These are phyloP conservation scores for Pachliopta kotzebuea DNA, from an alignment of 2,888 invertebrate genomes.

Conservation along the genomic window DNA sequence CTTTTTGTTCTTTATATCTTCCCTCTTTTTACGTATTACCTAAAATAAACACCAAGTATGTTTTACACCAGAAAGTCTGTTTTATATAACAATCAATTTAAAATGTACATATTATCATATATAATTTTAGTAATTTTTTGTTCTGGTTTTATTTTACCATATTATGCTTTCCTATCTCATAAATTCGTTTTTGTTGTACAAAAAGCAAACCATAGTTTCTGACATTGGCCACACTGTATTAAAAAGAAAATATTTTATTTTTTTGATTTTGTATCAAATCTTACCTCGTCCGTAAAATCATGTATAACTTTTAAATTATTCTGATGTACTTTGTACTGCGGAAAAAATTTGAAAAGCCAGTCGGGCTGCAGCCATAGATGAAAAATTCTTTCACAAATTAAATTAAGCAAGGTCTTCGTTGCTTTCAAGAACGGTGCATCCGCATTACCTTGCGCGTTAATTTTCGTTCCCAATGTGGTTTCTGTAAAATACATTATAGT, in stretches of 20 bases:
- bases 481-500: slow-evolving; percentile 49
- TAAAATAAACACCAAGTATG: slow-evolving; percentile 34
- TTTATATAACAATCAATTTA: too few relatives aligned
- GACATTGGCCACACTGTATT: not conserved
- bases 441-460: slow-evolving; percentile 58
- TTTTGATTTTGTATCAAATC: not conserved
- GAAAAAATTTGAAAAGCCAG: slow-evolving; percentile 79
- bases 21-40: slow-evolving; percentile 56
- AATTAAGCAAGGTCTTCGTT: slow-evolving; percentile 48
- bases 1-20: slow-evolving; percentile 47
- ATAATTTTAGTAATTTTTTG: too few relatives aligned
- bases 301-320: slow-evolving; percentile 78
- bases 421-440: slow-evolving; percentile 55
- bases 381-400: slow-evolving; percentile 63
- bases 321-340: slow-evolving; percentile 73
- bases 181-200: too few relatives aligned
- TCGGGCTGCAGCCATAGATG: slow-evolving; percentile 72
- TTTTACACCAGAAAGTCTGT: not conserved
- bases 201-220: not conserved
- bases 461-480: slow-evolving; percentile 64
- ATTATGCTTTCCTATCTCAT: too few relatives aligned
- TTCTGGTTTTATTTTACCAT: too few relatives aligned
- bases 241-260: not conserved
- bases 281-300: slow-evolving; percentile 76
- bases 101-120: too few relatives aligned